Evolutionary conservation across 2,113 vertebrate genomes (phyloP), one percentile per base, ranked within the genome.

Genomic region (Psilopsiagon aurifrons): DNA sequence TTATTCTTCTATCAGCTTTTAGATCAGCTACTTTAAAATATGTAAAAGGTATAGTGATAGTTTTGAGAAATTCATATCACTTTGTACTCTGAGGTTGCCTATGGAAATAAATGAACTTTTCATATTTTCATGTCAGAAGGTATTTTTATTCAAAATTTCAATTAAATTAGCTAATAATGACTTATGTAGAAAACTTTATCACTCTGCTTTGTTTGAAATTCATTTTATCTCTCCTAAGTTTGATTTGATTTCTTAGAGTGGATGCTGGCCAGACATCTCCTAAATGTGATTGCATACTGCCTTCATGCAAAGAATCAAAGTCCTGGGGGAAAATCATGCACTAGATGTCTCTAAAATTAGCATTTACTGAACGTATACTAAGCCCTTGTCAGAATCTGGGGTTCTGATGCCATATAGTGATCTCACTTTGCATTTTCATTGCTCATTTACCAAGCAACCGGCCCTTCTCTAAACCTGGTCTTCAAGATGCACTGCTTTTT

Each of bases 1-100:
- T 90, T 98, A 98, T 98, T 98, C 98, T 98, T 98, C 88, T 98
- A 98, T 97, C 35, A 95, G 95, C 95, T 97, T 97, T 95, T 95
- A 96, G 97, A 97, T 96, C 77, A 83, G 95, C 97, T 98, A 92
- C 97, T 95, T 95, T 95, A 97, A 97, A 95, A 91, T 74, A 81
- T 97, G 97, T 98, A 96, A 97, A 97, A 94, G 97, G 93, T 98
- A 97, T 96, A 91, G 96, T 97, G 97, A 98, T 95, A 83, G 80
- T 97, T 97, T 96, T 9, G 4, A 94, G 82, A 92, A 96, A 94
- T 97, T 95, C 97, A 93, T 96, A 97, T 83, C 92, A 96, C 93
- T 98, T 98, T 98, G 97, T 98, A 98, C 97, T 97, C 95, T 98
- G 97, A 98, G 88, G 67, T 93, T 96, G 83, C 85, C 73, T 97